phyloP scores from a whole-genome alignment of 2,113 vertebrate species.

The Ictalurus furcatus region DNA sequence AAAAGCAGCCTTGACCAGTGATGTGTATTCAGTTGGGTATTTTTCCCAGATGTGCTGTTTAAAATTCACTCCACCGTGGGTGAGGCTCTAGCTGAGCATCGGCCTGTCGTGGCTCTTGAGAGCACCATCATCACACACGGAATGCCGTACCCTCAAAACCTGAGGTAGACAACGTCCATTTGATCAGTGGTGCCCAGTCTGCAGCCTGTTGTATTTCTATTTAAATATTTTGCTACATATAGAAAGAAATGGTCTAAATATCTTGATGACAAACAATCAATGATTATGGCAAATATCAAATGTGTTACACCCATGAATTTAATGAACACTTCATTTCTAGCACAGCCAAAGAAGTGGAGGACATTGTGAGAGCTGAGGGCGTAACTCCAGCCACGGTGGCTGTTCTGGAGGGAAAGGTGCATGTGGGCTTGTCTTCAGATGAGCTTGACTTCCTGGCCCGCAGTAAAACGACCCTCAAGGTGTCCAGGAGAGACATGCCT shows the following conservation, averaged over 20 bases:
- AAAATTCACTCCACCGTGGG: slow-evolving; percentile 77
- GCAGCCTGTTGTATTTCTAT: neutral
- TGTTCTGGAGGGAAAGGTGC: slow-evolving; percentile 77
- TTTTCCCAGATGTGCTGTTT: slow-evolving; percentile 70
- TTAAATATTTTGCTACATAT: neutral
- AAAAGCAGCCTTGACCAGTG: neutral
- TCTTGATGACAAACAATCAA: slow-evolving; percentile 2
- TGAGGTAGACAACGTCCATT: slow-evolving; percentile 72
- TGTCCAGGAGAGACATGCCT: slow-evolving; percentile 85
- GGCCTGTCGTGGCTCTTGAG: slow-evolving; percentile 84
- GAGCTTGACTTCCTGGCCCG: slow-evolving; percentile 79
- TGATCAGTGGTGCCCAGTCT: neutral
- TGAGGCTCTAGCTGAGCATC: slow-evolving; percentile 76
- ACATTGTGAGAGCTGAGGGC: slow-evolving; percentile 76
- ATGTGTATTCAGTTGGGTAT: neutral
- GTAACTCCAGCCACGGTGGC: slow-evolving; percentile 84
- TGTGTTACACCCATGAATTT: neutral
- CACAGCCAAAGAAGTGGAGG: slow-evolving; percentile 83
- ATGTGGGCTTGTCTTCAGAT: slow-evolving; percentile 76
- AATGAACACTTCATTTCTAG: slow-evolving; percentile 60
- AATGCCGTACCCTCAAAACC: slow-evolving; percentile 86
- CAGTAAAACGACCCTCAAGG: slow-evolving; percentile 75
- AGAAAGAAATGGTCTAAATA: neutral
- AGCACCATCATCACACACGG: slow-evolving; percentile 90
- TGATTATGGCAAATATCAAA: neutral